Percentiles rank a stretch among this genome's conserved stretches.
phyloP scores from a whole-genome alignment of 2,888 invertebrate genomes.

The Atrina japonica region DNA sequence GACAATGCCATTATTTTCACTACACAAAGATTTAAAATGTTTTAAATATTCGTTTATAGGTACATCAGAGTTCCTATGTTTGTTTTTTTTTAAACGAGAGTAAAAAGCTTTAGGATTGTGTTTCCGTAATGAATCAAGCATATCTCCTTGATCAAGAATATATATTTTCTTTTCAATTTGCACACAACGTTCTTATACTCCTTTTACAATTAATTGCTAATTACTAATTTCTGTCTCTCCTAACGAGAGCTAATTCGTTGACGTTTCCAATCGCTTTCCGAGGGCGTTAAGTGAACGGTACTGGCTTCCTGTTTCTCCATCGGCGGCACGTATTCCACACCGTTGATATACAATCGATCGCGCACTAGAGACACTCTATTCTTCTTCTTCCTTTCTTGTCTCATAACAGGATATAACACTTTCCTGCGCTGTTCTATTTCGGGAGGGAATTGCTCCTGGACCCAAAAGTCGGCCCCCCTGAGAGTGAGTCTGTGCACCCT shows the following conservation, averaged over 20 bases:
- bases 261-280: background rate
- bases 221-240: constrained; percentile 11
- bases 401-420: constrained; percentile 35
- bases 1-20: too few relatives aligned
- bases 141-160: too few relatives aligned
- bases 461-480: constrained; percentile 20
- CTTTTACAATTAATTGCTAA: too few relatives aligned
- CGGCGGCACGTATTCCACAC: background rate
- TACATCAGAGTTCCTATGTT: too few relatives aligned
- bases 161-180: too few relatives aligned
- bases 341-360: constrained; percentile 6
- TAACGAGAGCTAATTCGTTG: background rate
- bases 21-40: too few relatives aligned
- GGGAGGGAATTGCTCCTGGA: constrained; percentile 41
- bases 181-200: too few relatives aligned
- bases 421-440: constrained; percentile 34
- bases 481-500: constrained; percentile 40
- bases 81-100: too few relatives aligned
- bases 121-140: too few relatives aligned
- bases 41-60: too few relatives aligned
- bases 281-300: background rate
- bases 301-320: background rate
- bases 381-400: constrained; percentile 13
- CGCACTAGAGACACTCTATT: constrained; percentile 4
- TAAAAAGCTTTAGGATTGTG: too few relatives aligned